Conservation (phyloP, 92 coral and sea anemone genomes). For the Zoanthus sociatus region DNA sequence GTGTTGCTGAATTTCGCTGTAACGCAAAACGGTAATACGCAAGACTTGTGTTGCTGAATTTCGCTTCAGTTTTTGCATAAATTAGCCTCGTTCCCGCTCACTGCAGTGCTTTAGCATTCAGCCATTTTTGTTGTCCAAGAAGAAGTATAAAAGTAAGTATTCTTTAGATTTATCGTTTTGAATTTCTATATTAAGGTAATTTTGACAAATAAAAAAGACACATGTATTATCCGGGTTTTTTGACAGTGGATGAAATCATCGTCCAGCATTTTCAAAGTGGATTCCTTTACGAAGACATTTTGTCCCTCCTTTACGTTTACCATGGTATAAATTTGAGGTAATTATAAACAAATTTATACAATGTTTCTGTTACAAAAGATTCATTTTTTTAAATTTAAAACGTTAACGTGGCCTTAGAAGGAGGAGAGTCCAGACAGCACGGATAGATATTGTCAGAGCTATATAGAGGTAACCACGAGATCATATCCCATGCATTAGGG, state of each 20-base stretch:
- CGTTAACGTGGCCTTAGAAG: constrained; percentile 10
- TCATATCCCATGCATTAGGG: background rate
- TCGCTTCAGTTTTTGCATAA: constrained; percentile 12
- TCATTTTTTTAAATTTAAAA: constrained; percentile 11
- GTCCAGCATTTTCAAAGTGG: constrained; percentile 27
- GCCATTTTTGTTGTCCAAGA: constrained; percentile 18
- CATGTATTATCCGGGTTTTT: background rate
- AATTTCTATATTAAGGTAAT: background rate
- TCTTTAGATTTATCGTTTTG: constrained; percentile 16
- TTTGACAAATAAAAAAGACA: background rate
- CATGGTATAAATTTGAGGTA: constrained; percentile 32
- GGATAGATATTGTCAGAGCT: constrained; percentile 27
- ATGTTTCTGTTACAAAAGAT: background rate
- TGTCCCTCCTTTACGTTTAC: constrained; percentile 35
- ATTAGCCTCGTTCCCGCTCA: constrained; percentile 20
- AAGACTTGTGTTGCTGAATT: too few relatives aligned
- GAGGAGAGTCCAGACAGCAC: constrained; percentile 34
- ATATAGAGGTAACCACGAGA: background rate
- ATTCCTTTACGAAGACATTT: constrained; percentile 28
- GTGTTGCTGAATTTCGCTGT: background rate
- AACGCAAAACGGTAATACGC: background rate
- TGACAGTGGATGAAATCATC: constrained; percentile 40
- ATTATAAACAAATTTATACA: constrained; percentile 4
- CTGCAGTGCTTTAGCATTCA: background rate
- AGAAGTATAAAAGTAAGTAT: constrained; percentile 26